Percentiles rank a stretch among this genome's conserved stretches.
phyloP scores from a whole-genome alignment of 1,140 invertebrate genomes.

The Augochlora pura region DNA sequence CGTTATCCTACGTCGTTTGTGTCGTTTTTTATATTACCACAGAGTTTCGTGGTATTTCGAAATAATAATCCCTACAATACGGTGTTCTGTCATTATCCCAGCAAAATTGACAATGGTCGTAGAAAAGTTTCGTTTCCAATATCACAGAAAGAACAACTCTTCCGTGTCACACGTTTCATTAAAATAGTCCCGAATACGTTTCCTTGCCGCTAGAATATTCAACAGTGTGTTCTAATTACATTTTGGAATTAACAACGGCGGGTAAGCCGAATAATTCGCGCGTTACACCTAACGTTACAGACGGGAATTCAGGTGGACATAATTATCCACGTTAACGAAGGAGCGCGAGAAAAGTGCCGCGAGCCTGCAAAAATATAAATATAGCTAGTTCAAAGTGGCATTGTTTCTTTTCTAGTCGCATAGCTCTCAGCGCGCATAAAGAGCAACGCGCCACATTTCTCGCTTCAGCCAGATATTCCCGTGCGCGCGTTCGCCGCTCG shows the following conservation, averaged over 20 bases:
- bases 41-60: too few relatives aligned
- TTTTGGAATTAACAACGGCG: constrained; percentile 20
- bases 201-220: neutral
- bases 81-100: too few relatives aligned
- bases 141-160: too few relatives aligned
- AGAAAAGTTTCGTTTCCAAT: too few relatives aligned
- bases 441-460: constrained; percentile 13
- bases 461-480: neutral
- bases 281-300: neutral
- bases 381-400: constrained; percentile 17
- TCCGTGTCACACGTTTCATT: too few relatives aligned
- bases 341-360: neutral
- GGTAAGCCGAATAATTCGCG: neutral
- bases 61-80: too few relatives aligned
- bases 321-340: constrained; percentile 20
- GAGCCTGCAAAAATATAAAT: constrained; percentile 21
- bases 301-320: neutral
- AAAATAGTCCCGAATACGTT: too few relatives aligned
- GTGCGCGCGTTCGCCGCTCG: neutral
- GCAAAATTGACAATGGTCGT: too few relatives aligned
- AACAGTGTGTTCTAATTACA: neutral
- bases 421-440: neutral
- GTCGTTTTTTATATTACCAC: too few relatives aligned
- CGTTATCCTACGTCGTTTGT: too few relatives aligned
- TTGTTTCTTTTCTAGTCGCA: constrained; percentile 9